Evolutionary conservation across 2,888 invertebrate species (phyloP), one percentile per base, ranked within the genome.

Genomic region (Bombylius major): DNA sequence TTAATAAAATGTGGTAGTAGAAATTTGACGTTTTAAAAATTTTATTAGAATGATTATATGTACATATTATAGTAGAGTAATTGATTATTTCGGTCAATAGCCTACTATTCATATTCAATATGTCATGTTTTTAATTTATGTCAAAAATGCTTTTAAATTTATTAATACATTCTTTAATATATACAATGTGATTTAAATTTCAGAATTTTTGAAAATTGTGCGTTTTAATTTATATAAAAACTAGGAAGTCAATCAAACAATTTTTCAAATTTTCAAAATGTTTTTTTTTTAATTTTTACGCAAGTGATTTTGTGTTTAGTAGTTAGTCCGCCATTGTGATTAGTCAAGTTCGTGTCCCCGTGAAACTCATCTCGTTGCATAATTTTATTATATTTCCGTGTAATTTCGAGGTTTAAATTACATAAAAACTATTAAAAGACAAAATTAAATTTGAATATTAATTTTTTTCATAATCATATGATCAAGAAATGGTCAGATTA

Each of bases 311-410:
- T 46, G 39, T 60, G 61, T 56, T 55, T 55, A 56, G 54, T 44
- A 61, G 57, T 49, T 61, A 59, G 62, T 62, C 67, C 70, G 70
- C 70, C 71, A 73, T 71, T 72, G 67, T 65, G 64, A 58, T 66
- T 65, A 72, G 71, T 71, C 68, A 70, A 71, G 65, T 72, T 71
- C 72, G 73, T 72, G 73, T 69, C 70, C 70, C 68, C 69, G 66
- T 69, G 70, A 72, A 72, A 69, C 67, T 65, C 64, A 65, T 66
- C 65, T 67, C 66, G 67, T 67, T 66, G 67, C 65, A 65, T 65
- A 70, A 69, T 68, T 69, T 58, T 49, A 66, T 62, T 60, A 64
- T 64, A 67, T 66, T 67, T 69, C 65, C 63, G 63, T 64, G 63
- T 63, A 62, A 66, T 63, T 58, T 49, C 62, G 62, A 60, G 64